A percentile compares a stretch with the other conserved stretches of the same genome.
These are phyloP conservation scores for Dallia pectoralis DNA, from an alignment of 2,797 vertebrate genomes.

Conservation along the genomic window DNA sequence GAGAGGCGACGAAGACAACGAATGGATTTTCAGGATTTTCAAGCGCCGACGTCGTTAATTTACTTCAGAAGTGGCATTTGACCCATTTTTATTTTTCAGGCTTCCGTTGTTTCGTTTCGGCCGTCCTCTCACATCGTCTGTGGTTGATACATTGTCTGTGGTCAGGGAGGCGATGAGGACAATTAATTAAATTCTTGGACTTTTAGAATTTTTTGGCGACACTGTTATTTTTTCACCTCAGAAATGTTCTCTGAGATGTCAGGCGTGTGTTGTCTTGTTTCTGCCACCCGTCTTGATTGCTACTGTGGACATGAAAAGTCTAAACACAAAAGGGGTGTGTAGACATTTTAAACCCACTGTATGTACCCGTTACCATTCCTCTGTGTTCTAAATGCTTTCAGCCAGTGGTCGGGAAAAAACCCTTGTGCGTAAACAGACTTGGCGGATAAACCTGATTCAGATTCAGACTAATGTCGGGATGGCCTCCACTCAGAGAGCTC, in stretches of 20 bases:
- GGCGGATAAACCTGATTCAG: too few relatives aligned
- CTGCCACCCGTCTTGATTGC: background rate
- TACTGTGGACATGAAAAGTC: too few relatives aligned
- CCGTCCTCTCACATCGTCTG: too few relatives aligned
- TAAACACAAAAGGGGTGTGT: too few relatives aligned
- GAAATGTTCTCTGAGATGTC: background rate
- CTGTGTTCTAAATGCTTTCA: too few relatives aligned
- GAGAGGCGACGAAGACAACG: background rate
- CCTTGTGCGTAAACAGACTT: too few relatives aligned
- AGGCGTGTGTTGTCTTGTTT: background rate
- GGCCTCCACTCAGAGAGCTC: conserved; percentile 17
- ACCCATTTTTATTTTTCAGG: too few relatives aligned
- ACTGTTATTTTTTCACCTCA: background rate
- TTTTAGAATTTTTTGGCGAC: background rate
- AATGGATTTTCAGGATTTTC: background rate
- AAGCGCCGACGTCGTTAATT: background rate
- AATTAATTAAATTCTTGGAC: background rate
- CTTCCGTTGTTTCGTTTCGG: too few relatives aligned
- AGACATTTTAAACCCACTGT: too few relatives aligned
- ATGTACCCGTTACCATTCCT: too few relatives aligned
- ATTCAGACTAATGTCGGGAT: background rate
- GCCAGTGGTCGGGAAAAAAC: too few relatives aligned
- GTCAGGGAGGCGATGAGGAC: background rate
- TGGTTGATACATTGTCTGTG: too few relatives aligned
- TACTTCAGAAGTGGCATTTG: background rate